These are phyloP conservation scores for Lasioglossum marginatum DNA, from an alignment of 2,888 invertebrate genomes.

Conservation along the genomic window DNA sequence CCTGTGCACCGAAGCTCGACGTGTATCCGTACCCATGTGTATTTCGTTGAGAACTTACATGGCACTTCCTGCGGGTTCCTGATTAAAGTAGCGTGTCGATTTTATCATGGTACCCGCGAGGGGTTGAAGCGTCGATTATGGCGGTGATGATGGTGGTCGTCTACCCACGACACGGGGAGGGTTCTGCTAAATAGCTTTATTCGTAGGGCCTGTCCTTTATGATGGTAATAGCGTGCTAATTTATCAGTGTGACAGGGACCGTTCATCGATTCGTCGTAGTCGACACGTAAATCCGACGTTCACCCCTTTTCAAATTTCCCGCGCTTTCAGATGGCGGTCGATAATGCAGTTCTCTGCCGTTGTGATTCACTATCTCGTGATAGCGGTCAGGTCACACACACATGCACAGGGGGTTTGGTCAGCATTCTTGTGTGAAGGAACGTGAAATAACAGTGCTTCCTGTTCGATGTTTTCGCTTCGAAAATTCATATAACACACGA, in stretches of 20 bases:
- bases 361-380: background rate
- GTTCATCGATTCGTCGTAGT: conserved; percentile 30
- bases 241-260: conserved; percentile 29
- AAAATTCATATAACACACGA: background rate
- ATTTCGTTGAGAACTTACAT: conserved; percentile 78
- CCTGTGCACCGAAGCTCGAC: conserved; percentile 65
- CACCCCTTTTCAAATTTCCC: conserved; percentile 42
- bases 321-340: conserved; percentile 28
- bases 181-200: conserved; percentile 38
- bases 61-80: conserved; percentile 78
- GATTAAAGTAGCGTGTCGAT: conserved; percentile 80
- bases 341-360: conserved; percentile 45
- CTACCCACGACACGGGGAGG: conserved; percentile 39
- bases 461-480: background rate
- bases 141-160: conserved; percentile 64
- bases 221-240: conserved; percentile 43
- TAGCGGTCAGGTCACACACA: background rate
- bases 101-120: conserved; percentile 78
- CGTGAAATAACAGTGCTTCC: background rate
- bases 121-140: conserved; percentile 74
- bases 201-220: conserved; percentile 42
- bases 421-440: background rate
- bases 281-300: conserved; percentile 9
- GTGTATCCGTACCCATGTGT: conserved; percentile 68
- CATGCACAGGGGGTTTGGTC: background rate